phyloP scores from a whole-genome alignment of 2,888 invertebrate species.

The Mimumesa dahlbomi region DNA sequence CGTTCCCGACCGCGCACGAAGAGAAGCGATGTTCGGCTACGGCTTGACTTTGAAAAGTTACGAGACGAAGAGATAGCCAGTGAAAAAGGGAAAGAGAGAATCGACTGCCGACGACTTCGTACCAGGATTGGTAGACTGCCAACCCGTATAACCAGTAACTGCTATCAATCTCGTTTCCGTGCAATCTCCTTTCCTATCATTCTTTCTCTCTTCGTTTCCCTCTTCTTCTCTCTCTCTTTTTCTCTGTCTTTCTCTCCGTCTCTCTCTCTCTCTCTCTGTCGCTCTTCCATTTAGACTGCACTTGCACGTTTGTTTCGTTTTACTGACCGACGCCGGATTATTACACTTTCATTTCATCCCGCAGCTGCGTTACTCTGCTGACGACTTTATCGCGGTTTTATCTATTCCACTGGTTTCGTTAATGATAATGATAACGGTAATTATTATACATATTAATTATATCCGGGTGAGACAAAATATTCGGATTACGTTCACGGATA shows the following conservation, averaged over 20 bases:
- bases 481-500: too few relatives aligned
- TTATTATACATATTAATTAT: too few relatives aligned
- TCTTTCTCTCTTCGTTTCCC: slow-evolving; percentile 1
- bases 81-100: slow-evolving; percentile 24
- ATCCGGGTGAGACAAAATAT: too few relatives aligned
- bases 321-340: background rate
- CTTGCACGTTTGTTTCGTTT: slow-evolving; percentile 5
- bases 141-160: slow-evolving; percentile 47
- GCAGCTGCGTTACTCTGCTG: background rate
- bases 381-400: too few relatives aligned
- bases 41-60: slow-evolving; percentile 43
- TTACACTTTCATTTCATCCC: background rate
- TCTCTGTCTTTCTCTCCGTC: too few relatives aligned
- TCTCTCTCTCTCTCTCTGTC: background rate
- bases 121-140: slow-evolving; percentile 51
- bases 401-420: too few relatives aligned
- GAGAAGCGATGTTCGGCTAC: slow-evolving; percentile 36
- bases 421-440: too few relatives aligned
- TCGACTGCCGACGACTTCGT: slow-evolving; percentile 42
- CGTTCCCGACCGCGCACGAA: slow-evolving; percentile 12
- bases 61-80: background rate
- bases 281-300: slow-evolving; percentile 13
- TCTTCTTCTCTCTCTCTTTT: too few relatives aligned
- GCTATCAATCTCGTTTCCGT: slow-evolving; percentile 46
- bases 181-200: slow-evolving; percentile 34